Conservation (phyloP, 2,797 vertebrate genomes). For the Poeciliopsis turneri region DNA sequence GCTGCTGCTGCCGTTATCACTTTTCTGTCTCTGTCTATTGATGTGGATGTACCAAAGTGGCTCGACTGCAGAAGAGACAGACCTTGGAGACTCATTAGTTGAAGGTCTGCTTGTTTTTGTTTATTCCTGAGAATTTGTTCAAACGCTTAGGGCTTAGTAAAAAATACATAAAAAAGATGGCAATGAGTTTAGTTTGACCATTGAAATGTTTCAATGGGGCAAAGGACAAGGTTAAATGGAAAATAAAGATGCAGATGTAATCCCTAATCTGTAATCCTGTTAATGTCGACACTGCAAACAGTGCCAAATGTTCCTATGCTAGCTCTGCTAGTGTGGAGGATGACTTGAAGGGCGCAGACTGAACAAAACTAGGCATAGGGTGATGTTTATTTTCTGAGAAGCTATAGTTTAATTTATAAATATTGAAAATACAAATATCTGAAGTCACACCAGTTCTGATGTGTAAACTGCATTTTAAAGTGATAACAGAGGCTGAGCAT, state of each 20-base stretch:
- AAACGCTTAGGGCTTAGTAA: conserved; percentile 25
- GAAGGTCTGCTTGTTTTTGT: conserved; percentile 35
- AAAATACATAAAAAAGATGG: no score
- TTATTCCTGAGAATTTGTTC: conserved; percentile 33
- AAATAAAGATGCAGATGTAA: conserved; percentile 68
- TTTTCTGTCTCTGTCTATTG: conserved; percentile 30
- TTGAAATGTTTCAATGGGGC: conserved; percentile 14
- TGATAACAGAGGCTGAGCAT: neutral
- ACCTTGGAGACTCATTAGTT: conserved; percentile 52
- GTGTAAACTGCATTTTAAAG: neutral
- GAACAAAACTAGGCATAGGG: neutral
- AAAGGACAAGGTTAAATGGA: conserved; percentile 69
- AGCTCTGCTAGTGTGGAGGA: conserved; percentile 51
- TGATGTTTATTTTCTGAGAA: neutral
- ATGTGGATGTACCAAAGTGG: conserved; percentile 19
- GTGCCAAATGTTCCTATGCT: conserved; percentile 72
- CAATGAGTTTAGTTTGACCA: conserved; percentile 14
- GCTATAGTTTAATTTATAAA: neutral
- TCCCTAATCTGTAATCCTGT: conserved; percentile 82
- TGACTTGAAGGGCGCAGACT: conserved; percentile 48
- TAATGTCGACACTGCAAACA: conserved; percentile 79
- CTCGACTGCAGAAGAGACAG: conserved; percentile 25
- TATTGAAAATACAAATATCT: neutral
- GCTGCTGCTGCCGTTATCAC: conserved; percentile 47
- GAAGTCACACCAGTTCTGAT: neutral